phyloP scores from a whole-genome alignment of 2,797 vertebrate species.

The Cottoperca gobio region DNA sequence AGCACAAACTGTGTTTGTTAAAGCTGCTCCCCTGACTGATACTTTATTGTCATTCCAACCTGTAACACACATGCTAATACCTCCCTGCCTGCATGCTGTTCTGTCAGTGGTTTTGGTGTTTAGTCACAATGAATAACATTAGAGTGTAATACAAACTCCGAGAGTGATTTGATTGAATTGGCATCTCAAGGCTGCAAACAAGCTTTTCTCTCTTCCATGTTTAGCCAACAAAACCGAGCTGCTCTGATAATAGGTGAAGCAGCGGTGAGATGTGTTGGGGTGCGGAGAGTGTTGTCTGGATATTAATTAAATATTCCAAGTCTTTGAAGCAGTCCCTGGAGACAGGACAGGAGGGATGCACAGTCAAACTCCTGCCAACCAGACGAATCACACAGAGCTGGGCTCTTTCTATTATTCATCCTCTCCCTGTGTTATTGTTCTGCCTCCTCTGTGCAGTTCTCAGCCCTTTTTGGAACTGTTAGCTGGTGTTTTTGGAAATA shows the following conservation, averaged over 20 bases:
- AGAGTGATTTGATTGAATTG: slow-evolving; percentile 16
- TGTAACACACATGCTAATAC: neutral
- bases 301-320: slow-evolving; percentile 61
- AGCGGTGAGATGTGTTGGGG: slow-evolving; percentile 16
- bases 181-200: slow-evolving; percentile 7
- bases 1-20: neutral
- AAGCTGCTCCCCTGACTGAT: neutral
- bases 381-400: slow-evolving; percentile 37
- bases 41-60: neutral
- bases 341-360: slow-evolving; percentile 7
- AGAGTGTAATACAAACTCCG: neutral
- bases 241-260: slow-evolving; percentile 27
- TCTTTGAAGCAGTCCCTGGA: slow-evolving; percentile 54
- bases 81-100: neutral
- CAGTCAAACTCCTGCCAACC: slow-evolving; percentile 45
- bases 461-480: slow-evolving; percentile 31
- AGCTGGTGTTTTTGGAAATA: slow-evolving; percentile 18
- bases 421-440: slow-evolving; percentile 31
- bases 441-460: slow-evolving; percentile 29
- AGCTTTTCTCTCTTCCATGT: slow-evolving; percentile 27
- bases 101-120: neutral
- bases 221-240: neutral
- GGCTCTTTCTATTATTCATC: slow-evolving; percentile 28
- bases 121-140: slow-evolving; percentile 3
- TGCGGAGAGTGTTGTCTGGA: slow-evolving; percentile 15